Evolutionary conservation across 2,113 vertebrate genomes (phyloP).

Genomic region (Centropus bengalensis): DNA sequence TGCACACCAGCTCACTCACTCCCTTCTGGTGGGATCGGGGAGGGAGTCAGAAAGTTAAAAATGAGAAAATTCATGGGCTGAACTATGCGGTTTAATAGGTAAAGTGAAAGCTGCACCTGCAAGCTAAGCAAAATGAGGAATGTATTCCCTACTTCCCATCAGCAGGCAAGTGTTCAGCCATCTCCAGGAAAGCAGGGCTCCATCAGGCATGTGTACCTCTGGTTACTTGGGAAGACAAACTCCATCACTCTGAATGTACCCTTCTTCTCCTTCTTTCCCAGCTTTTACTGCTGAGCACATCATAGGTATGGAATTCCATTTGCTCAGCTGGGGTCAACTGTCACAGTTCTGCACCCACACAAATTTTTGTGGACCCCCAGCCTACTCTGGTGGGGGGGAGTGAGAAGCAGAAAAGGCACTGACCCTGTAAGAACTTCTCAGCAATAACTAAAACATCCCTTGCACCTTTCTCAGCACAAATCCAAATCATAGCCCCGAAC

Average conservation of each 20-base stretch:
- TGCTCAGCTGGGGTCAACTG: background rate
- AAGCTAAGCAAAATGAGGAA: background rate
- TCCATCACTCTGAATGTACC: accelerated
- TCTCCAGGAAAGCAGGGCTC: background rate
- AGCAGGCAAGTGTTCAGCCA: background rate
- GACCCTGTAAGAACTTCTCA: background rate
- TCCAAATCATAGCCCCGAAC: background rate
- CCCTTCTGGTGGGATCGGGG: accelerated
- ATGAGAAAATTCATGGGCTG: background rate
- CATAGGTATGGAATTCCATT: background rate
- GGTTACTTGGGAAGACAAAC: background rate
- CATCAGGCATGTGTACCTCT: accelerated
- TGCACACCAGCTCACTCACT: accelerated
- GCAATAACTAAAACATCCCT: accelerated
- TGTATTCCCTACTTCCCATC: background rate
- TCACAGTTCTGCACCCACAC: background rate
- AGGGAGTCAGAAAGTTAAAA: background rate
- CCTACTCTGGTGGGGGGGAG: accelerated
- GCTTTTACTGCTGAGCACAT: background rate
- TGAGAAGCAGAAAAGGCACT: background rate
- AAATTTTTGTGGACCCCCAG: background rate
- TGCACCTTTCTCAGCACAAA: background rate
- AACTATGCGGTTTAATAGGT: background rate
- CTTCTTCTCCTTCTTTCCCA: background rate
- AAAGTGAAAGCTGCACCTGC: background rate